Conservation (phyloP, 1,140 invertebrate species). For the Drosophila subpulchrella region DNA sequence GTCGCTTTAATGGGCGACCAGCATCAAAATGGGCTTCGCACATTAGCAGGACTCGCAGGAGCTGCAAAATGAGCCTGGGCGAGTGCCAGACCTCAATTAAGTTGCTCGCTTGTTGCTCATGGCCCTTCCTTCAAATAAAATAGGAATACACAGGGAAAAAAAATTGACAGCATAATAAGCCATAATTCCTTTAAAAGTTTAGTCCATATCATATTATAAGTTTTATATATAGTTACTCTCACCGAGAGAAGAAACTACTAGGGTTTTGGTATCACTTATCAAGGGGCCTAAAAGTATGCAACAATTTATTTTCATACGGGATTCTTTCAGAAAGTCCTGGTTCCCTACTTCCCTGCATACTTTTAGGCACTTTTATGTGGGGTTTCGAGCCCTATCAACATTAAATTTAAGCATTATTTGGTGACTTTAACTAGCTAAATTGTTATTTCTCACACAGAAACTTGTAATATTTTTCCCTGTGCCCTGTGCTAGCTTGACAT, state of each 20-base stretch:
- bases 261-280: no score
- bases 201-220: no score
- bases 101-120: constrained; percentile 46
- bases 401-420: neutral
- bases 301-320: no score
- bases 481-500: constrained; percentile 22
- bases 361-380: neutral
- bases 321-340: no score
- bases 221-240: no score
- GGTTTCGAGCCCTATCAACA: neutral
- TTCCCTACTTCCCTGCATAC: neutral
- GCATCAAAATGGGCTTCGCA: constrained; percentile 38
- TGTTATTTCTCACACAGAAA: neutral
- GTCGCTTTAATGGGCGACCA: constrained; percentile 56
- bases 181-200: no score
- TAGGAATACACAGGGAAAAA: constrained; percentile 1
- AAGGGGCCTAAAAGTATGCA: no score
- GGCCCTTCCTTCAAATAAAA: neutral
- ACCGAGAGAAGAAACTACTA: no score
- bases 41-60: constrained; percentile 46
- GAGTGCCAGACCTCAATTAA: constrained; percentile 60
- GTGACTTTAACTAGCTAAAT: neutral
- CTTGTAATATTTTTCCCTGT: constrained; percentile 8
- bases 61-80: constrained; percentile 8
- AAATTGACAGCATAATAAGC: neutral